phyloP scores from a whole-genome alignment of 2,797 vertebrate genomes.

The Gambusia yucatana region DNA sequence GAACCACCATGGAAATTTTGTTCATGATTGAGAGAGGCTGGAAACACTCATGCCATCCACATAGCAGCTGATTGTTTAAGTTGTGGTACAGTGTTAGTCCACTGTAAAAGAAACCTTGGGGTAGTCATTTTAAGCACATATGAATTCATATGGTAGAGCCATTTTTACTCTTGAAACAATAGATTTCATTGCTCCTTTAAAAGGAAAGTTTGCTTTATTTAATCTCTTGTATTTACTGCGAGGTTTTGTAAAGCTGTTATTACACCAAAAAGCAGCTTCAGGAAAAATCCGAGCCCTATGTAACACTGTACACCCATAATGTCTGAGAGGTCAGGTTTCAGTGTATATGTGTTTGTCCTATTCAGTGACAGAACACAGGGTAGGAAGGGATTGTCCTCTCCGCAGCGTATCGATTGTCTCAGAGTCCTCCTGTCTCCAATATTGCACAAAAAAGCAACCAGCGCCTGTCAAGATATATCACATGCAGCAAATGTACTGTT shows the following conservation, averaged over 20 bases:
- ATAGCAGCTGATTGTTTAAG: neutral
- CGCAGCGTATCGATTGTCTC: constrained; percentile 61
- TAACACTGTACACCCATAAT: constrained; percentile 32
- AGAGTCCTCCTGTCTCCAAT: constrained; percentile 57
- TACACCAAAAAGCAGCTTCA: constrained; percentile 36
- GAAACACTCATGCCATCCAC: neutral
- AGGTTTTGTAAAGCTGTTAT: constrained; percentile 8
- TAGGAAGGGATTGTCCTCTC: constrained; percentile 56
- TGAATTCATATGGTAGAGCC: neutral
- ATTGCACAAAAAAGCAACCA: constrained; percentile 54
- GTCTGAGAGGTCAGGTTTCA: constrained; percentile 46
- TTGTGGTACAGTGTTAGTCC: neutral
- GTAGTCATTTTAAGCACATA: neutral
- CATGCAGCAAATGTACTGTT: constrained; percentile 43
- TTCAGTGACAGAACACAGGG: constrained; percentile 34
- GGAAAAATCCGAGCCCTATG: constrained; percentile 15
- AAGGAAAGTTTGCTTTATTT: neutral
- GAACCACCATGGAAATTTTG: neutral
- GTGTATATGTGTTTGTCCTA: constrained; percentile 26
- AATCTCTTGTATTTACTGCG: constrained; percentile 28
- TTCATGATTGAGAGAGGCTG: neutral
- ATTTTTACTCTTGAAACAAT: neutral
- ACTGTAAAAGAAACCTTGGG: neutral
- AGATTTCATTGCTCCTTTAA: neutral
- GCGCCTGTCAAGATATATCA: constrained; percentile 60